Evolutionary conservation across 1,140 invertebrate genomes (phyloP).

Genomic region (Littorina saxatilis): DNA sequence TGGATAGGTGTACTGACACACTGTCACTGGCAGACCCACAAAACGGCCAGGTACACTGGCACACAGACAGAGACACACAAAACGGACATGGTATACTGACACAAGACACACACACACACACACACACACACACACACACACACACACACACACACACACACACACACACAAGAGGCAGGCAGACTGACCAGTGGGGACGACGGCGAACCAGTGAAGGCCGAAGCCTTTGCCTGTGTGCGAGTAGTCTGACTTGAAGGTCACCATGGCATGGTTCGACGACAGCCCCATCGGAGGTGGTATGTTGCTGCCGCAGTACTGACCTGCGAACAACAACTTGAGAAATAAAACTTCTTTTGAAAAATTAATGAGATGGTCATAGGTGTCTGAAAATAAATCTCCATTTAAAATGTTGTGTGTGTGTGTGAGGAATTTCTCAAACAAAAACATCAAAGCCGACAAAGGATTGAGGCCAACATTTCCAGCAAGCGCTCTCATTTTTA

Average conservation of each 20-base stretch:
- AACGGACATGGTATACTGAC: neutral
- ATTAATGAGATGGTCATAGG: too few species aligned
- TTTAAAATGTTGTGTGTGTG: too few species aligned
- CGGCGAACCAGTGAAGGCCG: neutral
- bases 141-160: conserved; percentile 3
- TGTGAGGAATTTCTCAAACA: too few species aligned
- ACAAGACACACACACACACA: neutral
- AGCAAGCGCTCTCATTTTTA: too few species aligned
- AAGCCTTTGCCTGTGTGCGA: neutral
- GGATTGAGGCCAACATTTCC: too few species aligned
- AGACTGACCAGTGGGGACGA: neutral
- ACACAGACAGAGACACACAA: neutral
- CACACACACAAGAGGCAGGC: neutral
- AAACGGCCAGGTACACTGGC: neutral
- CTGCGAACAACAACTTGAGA: neutral
- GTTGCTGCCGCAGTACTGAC: conserved; percentile 13
- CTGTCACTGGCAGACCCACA: neutral
- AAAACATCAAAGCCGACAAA: too few species aligned
- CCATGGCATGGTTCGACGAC: neutral
- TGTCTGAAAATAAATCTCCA: too few species aligned
- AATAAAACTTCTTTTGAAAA: too few species aligned
- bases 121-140: conserved; percentile 21
- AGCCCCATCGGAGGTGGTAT: neutral
- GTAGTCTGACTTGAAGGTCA: neutral
- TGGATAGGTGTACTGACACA: neutral